Conservation (phyloP, 2,797 vertebrate genomes). For the Malacoraja senta region DNA sequence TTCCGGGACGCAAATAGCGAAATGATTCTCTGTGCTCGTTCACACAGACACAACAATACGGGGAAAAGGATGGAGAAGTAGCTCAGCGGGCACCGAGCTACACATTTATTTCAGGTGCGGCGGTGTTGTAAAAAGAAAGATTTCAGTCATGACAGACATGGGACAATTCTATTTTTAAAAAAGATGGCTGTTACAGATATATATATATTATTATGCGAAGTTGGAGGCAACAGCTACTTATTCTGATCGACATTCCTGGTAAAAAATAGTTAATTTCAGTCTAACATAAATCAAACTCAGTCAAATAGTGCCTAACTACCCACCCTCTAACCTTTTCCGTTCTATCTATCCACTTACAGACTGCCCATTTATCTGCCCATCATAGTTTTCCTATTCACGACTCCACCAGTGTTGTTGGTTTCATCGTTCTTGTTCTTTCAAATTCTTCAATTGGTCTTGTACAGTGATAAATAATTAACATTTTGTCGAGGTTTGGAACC, state of each 20-base stretch:
- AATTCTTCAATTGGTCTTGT: not conserved
- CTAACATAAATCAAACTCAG: not conserved
- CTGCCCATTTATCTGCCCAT: not conserved
- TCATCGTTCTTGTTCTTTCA: not conserved
- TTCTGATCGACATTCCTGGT: not conserved
- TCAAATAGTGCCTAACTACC: too few relatives aligned
- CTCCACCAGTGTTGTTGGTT: not conserved
- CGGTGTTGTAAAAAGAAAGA: constrained; percentile 52
- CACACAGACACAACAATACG: constrained; percentile 71
- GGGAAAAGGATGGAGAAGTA: constrained; percentile 67
- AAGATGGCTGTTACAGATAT: not conserved
- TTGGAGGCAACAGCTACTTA: not conserved
- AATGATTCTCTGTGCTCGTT: constrained; percentile 59
- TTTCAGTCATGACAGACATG: constrained; percentile 38
- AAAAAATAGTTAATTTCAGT: not conserved
- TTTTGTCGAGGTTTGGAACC: not conserved
- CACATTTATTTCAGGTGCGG: constrained; percentile 63
- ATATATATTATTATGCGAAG: not conserved
- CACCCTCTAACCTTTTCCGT: not conserved
- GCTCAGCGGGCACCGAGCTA: constrained; percentile 49
- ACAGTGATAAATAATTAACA: not conserved
- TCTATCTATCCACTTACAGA: not conserved
- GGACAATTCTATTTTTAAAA: constrained; percentile 23
- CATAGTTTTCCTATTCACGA: not conserved
- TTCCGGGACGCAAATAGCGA: constrained; percentile 72